These are phyloP conservation scores for Pygmarrhopalites habei DNA, from an alignment of 1,140 invertebrate genomes.

Conservation along the genomic window DNA sequence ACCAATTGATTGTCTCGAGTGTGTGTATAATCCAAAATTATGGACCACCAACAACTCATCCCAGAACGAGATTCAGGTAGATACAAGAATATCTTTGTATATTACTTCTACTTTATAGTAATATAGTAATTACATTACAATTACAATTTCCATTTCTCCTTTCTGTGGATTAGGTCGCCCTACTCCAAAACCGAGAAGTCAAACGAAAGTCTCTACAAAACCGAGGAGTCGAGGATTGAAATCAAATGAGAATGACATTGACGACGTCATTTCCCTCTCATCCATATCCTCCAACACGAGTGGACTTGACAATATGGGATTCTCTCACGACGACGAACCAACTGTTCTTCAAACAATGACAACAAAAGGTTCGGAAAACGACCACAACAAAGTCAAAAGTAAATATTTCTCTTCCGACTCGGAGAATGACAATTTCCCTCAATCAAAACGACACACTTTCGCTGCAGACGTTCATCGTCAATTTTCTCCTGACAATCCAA, in stretches of 20 bases:
- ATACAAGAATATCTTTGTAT: too few species aligned
- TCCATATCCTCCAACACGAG: neutral
- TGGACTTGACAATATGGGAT: slow-evolving; percentile 11
- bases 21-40: too few species aligned
- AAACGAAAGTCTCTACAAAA: neutral
- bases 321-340: slow-evolving; percentile 1
- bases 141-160: too few species aligned
- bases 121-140: too few species aligned
- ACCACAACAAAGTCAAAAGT: neutral
- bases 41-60: too few species aligned
- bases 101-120: too few species aligned
- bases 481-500: too few species aligned
- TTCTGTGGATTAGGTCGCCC: too few species aligned
- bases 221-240: neutral
- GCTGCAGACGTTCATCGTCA: slow-evolving; percentile 14
- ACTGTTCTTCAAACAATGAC: neutral
- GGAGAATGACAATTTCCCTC: neutral
- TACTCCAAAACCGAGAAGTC: neutral
- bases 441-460: neutral
- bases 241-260: slow-evolving; percentile 7
- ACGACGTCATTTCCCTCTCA: slow-evolving; percentile 18
- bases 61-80: too few species aligned
- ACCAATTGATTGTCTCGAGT: too few species aligned
- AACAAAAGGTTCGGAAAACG: neutral
- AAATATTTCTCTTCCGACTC: slow-evolving; percentile 18